Evolutionary conservation across 1,140 invertebrate species (phyloP).

Genomic region (Hylyphantes graminicola): DNA sequence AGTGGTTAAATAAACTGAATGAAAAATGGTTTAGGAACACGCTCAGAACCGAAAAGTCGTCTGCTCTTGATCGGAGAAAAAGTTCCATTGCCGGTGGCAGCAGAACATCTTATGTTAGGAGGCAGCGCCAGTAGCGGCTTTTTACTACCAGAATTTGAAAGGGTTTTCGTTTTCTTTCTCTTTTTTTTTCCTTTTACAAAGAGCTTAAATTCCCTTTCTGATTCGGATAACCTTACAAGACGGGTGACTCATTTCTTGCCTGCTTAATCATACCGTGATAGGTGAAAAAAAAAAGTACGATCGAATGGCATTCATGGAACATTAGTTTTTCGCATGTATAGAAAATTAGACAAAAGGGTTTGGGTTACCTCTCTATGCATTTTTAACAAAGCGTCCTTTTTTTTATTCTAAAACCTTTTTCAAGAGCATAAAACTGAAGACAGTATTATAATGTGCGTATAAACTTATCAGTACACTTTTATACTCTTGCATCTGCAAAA

Average conservation of each 20-base stretch:
- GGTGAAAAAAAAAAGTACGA: neutral
- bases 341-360: too few relatives aligned
- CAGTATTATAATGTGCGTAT: too few relatives aligned
- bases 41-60: conserved; percentile 29
- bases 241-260: neutral
- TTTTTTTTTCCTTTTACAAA: conserved; percentile 24
- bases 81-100: conserved; percentile 38
- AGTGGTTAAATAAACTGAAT: conserved; percentile 41
- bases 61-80: conserved; percentile 32
- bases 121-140: conserved; percentile 53
- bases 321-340: too few relatives aligned
- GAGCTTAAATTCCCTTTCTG: conserved; percentile 22
- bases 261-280: too few relatives aligned
- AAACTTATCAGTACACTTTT: too few relatives aligned
- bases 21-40: conserved; percentile 19
- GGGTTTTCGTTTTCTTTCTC: conserved; percentile 18
- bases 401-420: too few relatives aligned
- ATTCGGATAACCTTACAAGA: conserved; percentile 9
- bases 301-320: neutral
- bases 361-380: too few relatives aligned
- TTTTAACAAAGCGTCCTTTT: too few relatives aligned
- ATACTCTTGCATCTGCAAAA: too few relatives aligned
- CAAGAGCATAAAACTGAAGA: too few relatives aligned
- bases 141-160: conserved; percentile 29
- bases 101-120: conserved; percentile 38